phyloP scores from a whole-genome alignment of 2,113 vertebrate species.

The Epinephelus cyanopodus region DNA sequence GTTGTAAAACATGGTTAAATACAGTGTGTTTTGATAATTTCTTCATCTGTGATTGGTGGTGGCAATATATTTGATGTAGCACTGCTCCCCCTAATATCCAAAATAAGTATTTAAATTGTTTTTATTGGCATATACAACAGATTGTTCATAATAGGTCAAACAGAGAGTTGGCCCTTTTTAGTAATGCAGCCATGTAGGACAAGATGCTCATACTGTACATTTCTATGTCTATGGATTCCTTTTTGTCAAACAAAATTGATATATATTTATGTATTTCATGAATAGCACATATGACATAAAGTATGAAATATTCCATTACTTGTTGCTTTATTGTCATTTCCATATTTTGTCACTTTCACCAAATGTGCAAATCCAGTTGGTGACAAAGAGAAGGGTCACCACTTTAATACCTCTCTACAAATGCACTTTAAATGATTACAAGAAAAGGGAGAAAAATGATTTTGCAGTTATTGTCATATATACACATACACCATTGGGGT shows the following conservation, averaged over 20 bases:
- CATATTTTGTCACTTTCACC: background rate
- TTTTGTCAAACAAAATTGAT: background rate
- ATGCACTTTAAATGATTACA: too few relatives aligned
- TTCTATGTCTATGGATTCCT: background rate
- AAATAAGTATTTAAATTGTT: background rate
- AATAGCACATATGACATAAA: background rate
- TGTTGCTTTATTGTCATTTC: background rate
- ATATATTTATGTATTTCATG: background rate
- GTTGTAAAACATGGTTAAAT: background rate
- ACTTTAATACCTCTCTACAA: background rate
- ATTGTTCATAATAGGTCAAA: background rate
- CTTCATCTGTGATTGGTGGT: background rate
- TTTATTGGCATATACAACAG: background rate
- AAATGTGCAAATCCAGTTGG: background rate
- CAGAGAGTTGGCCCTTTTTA: background rate
- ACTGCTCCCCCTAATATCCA: background rate
- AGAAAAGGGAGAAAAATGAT: background rate
- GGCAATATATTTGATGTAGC: background rate
- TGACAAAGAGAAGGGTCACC: background rate
- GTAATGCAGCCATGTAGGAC: background rate
- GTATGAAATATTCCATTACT: background rate
- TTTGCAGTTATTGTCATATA: background rate
- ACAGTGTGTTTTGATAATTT: background rate
- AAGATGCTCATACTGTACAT: background rate
- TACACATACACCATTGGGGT: background rate